Evolutionary conservation across 2,113 vertebrate species (phyloP).

Genomic region (Oostethus manadensis): DNA sequence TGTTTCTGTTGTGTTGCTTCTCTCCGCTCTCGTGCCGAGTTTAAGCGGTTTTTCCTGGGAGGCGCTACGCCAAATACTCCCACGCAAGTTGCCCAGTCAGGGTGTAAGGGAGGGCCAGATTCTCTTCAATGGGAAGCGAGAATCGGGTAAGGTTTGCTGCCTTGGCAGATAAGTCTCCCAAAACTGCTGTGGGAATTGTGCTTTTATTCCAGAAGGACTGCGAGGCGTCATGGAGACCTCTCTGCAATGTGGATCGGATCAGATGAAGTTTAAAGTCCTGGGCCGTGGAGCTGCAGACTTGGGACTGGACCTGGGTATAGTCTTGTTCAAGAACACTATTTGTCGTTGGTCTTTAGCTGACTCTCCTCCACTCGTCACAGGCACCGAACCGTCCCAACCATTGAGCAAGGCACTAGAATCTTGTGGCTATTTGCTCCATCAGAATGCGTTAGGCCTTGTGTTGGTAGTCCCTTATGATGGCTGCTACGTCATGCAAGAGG

Average conservation of each 20-base stretch:
- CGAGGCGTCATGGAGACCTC: conserved; percentile 9
- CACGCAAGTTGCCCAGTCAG: conserved; percentile 1
- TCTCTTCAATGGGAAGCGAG: conserved; percentile 18
- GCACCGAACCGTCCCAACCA: background rate
- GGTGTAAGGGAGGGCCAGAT: conserved; percentile 5
- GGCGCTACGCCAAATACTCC: background rate
- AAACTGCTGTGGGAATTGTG: too few relatives aligned
- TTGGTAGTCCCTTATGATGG: conserved; percentile 42
- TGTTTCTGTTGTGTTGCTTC: conserved; percentile 19
- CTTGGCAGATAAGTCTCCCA: too few relatives aligned
- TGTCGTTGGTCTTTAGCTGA: background rate
- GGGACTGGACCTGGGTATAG: conserved; percentile 32
- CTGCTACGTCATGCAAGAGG: conserved; percentile 44
- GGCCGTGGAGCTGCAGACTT: conserved; percentile 29
- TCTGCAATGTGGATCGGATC: conserved; percentile 29
- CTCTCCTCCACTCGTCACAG: conserved; percentile 13
- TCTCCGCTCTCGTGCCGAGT: conserved; percentile 15
- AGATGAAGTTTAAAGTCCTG: conserved; percentile 38
- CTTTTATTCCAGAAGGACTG: background rate
- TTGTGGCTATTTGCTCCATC: conserved; percentile 30
- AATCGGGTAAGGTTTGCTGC: background rate
- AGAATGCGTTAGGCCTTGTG: conserved; percentile 16
- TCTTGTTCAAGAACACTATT: background rate
- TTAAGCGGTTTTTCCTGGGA: conserved; percentile 12
- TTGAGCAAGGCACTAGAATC: conserved; percentile 29